phyloP scores from a whole-genome alignment of 2,888 invertebrate genomes.

The Drosophila putrida region DNA sequence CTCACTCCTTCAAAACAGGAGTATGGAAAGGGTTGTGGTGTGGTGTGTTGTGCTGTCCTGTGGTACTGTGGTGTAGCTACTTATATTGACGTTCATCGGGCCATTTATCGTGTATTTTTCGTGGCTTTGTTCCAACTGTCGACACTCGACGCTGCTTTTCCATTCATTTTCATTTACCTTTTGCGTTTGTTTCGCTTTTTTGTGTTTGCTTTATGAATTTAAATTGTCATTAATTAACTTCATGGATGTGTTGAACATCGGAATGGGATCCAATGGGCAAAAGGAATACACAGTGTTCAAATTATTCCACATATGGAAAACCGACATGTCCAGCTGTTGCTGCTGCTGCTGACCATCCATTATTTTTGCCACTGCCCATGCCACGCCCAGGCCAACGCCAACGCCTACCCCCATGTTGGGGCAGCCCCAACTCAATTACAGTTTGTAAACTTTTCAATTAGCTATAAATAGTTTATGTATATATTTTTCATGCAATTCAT shows the following conservation, averaged over 20 bases:
- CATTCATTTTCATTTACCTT: slow-evolving; percentile 79
- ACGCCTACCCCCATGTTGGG: no score
- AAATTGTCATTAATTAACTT: slow-evolving; percentile 83
- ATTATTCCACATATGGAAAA: slow-evolving; percentile 62
- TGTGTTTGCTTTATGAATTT: slow-evolving; percentile 82
- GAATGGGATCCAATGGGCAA: slow-evolving; percentile 9
- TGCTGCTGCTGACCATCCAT: slow-evolving; percentile 60
- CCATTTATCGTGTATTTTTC: slow-evolving; percentile 55
- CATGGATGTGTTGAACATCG: slow-evolving; percentile 32
- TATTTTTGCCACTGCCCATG: slow-evolving; percentile 46
- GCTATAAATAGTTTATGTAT: slow-evolving; percentile 81
- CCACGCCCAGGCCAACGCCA: slow-evolving; percentile 1
- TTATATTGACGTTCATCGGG: slow-evolving; percentile 16
- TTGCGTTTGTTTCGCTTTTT: slow-evolving; percentile 50
- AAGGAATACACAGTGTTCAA: slow-evolving; percentile 34
- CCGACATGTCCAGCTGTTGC: slow-evolving; percentile 1
- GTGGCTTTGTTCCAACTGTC: slow-evolving; percentile 58
- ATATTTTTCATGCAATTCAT: slow-evolving; percentile 74
- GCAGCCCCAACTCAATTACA: slow-evolving; percentile 78
- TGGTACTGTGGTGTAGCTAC: slow-evolving; percentile 6
- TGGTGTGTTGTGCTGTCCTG: neutral
- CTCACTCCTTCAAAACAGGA: neutral
- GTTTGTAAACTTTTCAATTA: slow-evolving; percentile 84
- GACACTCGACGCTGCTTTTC: slow-evolving; percentile 44
- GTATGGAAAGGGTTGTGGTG: neutral